Evolutionary conservation across 2,797 vertebrate species (phyloP), one percentile per base, ranked within the genome.

Genomic region (Catharus ustulatus): DNA sequence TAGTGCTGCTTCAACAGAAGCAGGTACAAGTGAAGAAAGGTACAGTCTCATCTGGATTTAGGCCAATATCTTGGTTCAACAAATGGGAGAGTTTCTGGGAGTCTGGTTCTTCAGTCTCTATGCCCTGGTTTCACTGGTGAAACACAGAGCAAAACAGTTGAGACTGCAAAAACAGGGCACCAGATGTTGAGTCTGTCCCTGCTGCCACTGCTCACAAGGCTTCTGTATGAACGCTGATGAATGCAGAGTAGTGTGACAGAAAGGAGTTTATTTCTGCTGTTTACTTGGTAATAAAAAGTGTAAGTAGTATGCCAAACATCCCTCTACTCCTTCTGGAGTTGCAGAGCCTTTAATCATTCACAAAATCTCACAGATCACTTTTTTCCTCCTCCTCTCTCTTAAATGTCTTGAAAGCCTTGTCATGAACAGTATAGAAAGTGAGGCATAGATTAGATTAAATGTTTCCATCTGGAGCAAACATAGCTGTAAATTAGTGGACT

Each of bases 381-480:
- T 24, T 5, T 2, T 5, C 11, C 17, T 9, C 15, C 42, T 46
- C 17, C 74, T 30, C 19, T 46, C 49, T 40, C 67, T 69, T 61
- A 80, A 61, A 87, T 24, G 57, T 43, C 67, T 76, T 90, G 87
- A 91, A 96, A 96, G 36, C 22, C 59, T 93, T 94, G 84, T 96
- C 82, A 73, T n/a, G 68, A 93, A 43, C 51, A 69, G 36, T 49
- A 26, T 34, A 85, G 89, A 94, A 95, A 96, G 93, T 77, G 63
- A 71, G 64, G 52, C 75, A 87, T 43, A 87, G 91, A 90, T 95
- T 93, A 89, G 45, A 92, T 87, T 95, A 97, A 96, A 90, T 34
- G 69, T 77, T 97, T 94, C 90, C 95, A 95, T 94, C 77, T 96
- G 95, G 93, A 91, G 61, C 52, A 72, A 92, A 51, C 3, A 24